phyloP scores from a whole-genome alignment of 2,113 vertebrate genomes.

The Cichladusa arquata region DNA sequence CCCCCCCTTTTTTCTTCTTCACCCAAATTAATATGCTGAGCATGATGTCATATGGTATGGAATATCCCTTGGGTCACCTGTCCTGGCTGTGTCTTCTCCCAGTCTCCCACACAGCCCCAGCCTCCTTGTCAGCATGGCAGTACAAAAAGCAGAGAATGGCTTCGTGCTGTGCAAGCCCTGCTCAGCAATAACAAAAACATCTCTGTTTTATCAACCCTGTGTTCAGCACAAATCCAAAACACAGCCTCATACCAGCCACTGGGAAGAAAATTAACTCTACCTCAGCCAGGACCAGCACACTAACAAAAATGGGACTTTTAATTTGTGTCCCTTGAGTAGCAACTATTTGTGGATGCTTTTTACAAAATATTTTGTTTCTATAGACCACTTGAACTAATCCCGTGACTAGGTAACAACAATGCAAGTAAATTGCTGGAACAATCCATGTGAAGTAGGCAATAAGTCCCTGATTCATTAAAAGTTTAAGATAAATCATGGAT shows the following conservation, averaged over 20 bases:
- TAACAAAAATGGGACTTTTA: not conserved
- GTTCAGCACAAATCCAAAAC: not conserved
- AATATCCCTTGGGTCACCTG: not conserved
- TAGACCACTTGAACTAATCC: not conserved
- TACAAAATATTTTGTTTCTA: not conserved
- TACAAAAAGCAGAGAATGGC: not conserved
- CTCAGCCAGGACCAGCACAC: not conserved
- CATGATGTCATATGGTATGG: no score
- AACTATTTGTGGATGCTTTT: not conserved
- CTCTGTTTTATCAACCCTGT: not conserved
- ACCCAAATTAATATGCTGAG: not conserved
- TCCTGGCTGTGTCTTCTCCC: not conserved
- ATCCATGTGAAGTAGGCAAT: not conserved
- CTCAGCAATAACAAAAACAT: not conserved
- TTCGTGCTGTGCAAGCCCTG: not conserved
- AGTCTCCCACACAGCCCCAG: fast-evolving
- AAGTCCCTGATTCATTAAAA: not conserved
- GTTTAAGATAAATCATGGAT: not conserved
- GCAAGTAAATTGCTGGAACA: not conserved
- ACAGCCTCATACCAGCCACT: not conserved
- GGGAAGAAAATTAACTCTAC: not conserved
- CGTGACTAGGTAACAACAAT: not conserved
- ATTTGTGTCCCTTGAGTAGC: not conserved
- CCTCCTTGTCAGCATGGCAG: not conserved
- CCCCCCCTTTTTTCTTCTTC: not conserved